These are phyloP conservation scores for Pocillopora damicornis DNA, from an alignment of 64 coral and sea anemone genomes.

Conservation along the genomic window DNA sequence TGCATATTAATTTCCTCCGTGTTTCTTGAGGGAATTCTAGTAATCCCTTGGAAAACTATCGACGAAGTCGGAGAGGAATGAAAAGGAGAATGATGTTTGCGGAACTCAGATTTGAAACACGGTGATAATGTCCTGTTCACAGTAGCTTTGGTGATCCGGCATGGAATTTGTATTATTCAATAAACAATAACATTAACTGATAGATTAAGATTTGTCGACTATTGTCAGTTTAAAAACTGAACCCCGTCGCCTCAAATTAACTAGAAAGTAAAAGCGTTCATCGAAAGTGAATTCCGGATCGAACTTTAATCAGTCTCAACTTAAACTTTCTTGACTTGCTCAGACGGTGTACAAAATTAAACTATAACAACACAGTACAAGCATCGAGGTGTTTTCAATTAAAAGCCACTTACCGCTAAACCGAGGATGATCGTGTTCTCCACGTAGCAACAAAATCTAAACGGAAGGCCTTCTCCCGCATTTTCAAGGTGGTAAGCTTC, in stretches of 20 bases:
- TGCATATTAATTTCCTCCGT: no score
- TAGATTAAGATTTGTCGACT: background rate
- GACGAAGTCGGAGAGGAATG: no score
- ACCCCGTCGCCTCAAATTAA: no score
- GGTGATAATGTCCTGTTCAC: background rate
- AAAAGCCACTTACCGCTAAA: background rate
- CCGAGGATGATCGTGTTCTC: background rate
- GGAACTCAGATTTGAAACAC: background rate
- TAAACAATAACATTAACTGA: background rate
- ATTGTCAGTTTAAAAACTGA: no score
- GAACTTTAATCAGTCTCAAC: no score
- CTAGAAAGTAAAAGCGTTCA: no score
- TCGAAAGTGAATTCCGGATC: no score
- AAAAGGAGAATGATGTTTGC: background rate
- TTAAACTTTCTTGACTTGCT: background rate
- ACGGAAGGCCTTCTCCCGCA: background rate
- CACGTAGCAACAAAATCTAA: background rate
- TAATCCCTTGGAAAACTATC: no score
- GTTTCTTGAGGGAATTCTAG: no score
- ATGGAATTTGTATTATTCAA: background rate
- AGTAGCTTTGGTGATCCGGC: background rate
- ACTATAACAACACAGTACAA: background rate
- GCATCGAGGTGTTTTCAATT: constrained; percentile 7
- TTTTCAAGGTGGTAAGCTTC: background rate
- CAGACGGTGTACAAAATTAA: background rate